phyloP scores from a whole-genome alignment of 2,797 vertebrate species.

The Tragelaphus oryx region DNA sequence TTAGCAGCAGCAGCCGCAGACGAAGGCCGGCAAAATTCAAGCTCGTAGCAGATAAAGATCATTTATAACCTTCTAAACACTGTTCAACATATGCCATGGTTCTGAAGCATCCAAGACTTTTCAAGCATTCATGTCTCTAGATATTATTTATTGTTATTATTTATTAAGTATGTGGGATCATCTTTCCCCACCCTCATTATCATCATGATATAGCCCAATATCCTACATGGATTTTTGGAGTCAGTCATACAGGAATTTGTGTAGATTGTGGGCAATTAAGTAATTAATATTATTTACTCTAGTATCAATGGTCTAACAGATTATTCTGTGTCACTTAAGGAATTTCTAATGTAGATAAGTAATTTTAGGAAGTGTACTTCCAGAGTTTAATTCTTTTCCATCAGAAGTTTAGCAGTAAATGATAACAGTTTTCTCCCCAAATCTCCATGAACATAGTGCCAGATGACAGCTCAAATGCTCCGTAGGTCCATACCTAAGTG shows the following conservation, averaged over 20 bases:
- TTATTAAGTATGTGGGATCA: background rate
- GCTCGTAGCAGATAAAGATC: background rate
- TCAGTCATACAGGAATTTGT: background rate
- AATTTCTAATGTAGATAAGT: constrained; percentile 27
- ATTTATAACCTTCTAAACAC: background rate
- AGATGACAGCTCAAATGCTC: constrained; percentile 5
- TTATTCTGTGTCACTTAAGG: background rate
- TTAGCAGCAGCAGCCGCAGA: too few relatives aligned
- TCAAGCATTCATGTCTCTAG: background rate
- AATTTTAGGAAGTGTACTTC: constrained; percentile 13
- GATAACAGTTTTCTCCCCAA: background rate
- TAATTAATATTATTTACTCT: background rate
- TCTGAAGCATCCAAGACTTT: background rate
- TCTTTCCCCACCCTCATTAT: background rate
- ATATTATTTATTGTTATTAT: background rate
- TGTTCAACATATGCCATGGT: background rate
- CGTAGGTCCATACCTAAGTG: background rate
- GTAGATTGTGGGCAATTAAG: background rate
- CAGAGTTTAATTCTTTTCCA: background rate
- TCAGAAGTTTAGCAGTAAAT: background rate
- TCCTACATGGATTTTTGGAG: background rate
- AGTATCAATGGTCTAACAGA: background rate
- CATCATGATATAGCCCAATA: background rate
- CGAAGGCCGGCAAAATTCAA: background rate
- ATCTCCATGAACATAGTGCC: background rate